phyloP scores from a whole-genome alignment of 2,113 vertebrate genomes.

The Excalfactoria chinensis region DNA sequence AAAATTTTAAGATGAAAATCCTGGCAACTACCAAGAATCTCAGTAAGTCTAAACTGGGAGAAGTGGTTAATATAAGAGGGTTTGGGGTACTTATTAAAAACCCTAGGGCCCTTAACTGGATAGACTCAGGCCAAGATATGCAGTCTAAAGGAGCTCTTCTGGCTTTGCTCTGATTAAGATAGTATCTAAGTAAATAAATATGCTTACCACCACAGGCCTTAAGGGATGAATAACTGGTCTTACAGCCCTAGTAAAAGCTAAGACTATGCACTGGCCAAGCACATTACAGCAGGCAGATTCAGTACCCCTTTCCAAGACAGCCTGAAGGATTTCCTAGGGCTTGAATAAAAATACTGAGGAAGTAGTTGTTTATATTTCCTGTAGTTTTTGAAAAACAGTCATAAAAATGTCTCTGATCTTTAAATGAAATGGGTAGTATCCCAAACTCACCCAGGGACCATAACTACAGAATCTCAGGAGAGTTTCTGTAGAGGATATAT shows the following conservation, averaged over 20 bases:
- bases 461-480: background rate
- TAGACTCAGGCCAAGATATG: conserved; percentile 39
- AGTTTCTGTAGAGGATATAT: background rate
- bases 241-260: background rate
- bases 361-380: background rate
- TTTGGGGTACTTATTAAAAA: conserved; percentile 28
- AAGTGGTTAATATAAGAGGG: conserved; percentile 9
- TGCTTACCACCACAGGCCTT: background rate
- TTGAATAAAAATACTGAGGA: conserved; percentile 11
- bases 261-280: background rate
- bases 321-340: background rate
- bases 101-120: background rate
- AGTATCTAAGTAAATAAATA: conserved; percentile 54
- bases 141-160: conserved; percentile 35
- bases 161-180: conserved; percentile 49
- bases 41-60: background rate
- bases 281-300: background rate
- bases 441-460: background rate
- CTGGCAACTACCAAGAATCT: background rate
- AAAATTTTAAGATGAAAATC: conserved; percentile 33
- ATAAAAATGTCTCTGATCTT: conserved; percentile 24
- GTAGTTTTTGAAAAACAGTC: background rate
- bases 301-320: background rate
- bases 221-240: conserved; percentile 47
- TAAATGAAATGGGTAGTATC: background rate